Conservation (phyloP, 2,888 invertebrate species). For the Erebia epiphron region DNA sequence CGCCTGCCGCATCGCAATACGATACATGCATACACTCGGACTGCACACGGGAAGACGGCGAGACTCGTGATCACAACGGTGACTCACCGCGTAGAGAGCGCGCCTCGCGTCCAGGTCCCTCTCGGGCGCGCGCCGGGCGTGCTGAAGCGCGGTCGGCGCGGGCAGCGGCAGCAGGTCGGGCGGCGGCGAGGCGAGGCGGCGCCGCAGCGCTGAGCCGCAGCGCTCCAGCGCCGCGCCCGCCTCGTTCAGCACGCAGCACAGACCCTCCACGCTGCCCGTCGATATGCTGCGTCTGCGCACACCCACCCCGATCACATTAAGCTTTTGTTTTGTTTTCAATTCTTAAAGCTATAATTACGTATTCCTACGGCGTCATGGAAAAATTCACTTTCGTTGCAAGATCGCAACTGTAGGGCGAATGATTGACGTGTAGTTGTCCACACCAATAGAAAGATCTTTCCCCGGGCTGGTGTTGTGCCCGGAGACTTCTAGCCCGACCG, state of each 20-base stretch:
- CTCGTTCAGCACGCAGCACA: conserved; percentile 98
- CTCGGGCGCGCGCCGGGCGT: conserved; percentile 56
- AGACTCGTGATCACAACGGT: too few relatives aligned
- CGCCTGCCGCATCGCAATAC: conserved; percentile 73
- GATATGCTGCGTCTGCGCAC: conserved; percentile 90
- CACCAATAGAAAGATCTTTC: too few relatives aligned
- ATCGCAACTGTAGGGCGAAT: too few relatives aligned
- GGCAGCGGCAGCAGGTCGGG: conserved; percentile 59
- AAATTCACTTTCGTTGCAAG: too few relatives aligned
- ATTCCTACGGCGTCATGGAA: too few relatives aligned
- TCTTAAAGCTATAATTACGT: too few relatives aligned
- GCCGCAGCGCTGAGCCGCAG: conserved; percentile 89
- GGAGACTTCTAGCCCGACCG: too few relatives aligned
- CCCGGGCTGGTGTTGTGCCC: too few relatives aligned
- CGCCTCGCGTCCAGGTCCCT: conserved; percentile 62
- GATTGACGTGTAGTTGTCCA: too few relatives aligned
- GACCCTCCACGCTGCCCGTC: conserved; percentile 96
- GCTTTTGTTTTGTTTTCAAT: not conserved
- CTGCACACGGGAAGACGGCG: too few relatives aligned
- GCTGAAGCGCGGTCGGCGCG: conserved; percentile 69
- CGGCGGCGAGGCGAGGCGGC: conserved; percentile 84
- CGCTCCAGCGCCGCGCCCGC: conserved; percentile 94
- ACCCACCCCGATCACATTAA: not conserved
- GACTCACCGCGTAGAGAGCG: conserved; percentile 88
- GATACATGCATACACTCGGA: too few relatives aligned